Evolutionary conservation across 64 coral and sea anemone genomes (phyloP).

Genomic region (Montipora foliosa): DNA sequence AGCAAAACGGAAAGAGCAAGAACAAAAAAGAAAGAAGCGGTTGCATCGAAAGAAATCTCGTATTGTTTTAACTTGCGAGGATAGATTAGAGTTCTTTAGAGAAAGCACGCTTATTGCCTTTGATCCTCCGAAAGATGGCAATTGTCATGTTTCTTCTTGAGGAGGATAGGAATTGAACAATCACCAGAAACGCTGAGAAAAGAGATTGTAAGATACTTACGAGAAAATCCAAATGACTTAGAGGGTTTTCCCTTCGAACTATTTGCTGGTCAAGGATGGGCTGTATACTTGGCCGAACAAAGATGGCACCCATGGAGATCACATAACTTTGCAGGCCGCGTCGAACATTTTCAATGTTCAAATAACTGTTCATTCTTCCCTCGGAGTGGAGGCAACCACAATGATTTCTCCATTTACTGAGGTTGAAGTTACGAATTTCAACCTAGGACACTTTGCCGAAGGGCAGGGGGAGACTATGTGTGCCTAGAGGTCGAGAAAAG

Average conservation of each 20-base stretch:
- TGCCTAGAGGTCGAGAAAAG: slow-evolving; percentile 34
- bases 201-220: slow-evolving; percentile 32
- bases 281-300: not conserved
- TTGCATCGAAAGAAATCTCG: not conserved
- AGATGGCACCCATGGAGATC: slow-evolving; percentile 43
- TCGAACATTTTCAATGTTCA: slow-evolving; percentile 9
- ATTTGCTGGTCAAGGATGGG: slow-evolving; percentile 18
- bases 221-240: slow-evolving; percentile 12
- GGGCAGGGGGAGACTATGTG: slow-evolving; percentile 53
- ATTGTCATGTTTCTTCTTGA: not conserved
- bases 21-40: not conserved
- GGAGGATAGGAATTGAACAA: slow-evolving; percentile 3
- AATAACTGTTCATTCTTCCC: slow-evolving; percentile 17
- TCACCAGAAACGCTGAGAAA: not conserved
- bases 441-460: not conserved
- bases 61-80: not conserved
- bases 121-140: too few relatives aligned
- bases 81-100: not conserved
- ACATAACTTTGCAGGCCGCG: slow-evolving; percentile 12
- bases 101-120: too few relatives aligned
- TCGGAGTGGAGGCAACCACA: not conserved
- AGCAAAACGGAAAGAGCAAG: not conserved
- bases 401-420: not conserved
- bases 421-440: not conserved
- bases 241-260: slow-evolving; percentile 26